Evolutionary conservation across 2,888 invertebrate species (phyloP), one percentile per base, ranked within the genome.

Genomic region (Emmelina monodactyla): DNA sequence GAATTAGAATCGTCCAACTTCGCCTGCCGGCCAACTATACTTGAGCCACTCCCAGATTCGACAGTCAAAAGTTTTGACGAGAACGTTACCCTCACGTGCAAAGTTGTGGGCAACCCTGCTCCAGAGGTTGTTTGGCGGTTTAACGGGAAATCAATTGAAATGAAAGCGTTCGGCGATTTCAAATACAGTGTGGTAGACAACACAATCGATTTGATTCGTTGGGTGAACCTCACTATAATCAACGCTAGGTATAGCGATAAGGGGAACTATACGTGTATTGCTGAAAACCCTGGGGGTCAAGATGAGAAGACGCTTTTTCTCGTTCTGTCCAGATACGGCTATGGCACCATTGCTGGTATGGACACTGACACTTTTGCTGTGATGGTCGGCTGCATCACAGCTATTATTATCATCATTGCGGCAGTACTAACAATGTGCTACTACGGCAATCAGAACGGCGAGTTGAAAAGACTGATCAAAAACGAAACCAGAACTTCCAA

Each of bases 21-120:
- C 54, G 94, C 94, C 25, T 94, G 94, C 58, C 83, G 85, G 39
- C 94, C 94, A 16, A 84, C 85, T 42, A 90, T 94, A 45, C 64
- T 87, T 28, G 85, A 86, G 49, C 88, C 88, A 2, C 60, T 82
- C 10, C 72, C 81, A 22, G 69, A 80, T 50, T 82, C 84, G 28
- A 83, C 82, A 39, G 66, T 88, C 35, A 86, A 87, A 58, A 85
- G 86, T 44, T 82, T 82, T 46, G 85, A 85, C 28, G 85, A 86
- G 45, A 88, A 88, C 59, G 85, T 88, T 40, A 91, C 90, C 1
- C 66, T 94, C 36, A 83, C 83, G 50, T 94, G 94, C 52, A 86
- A 85, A 51, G 90, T 89, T 7, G 81, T 84, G 31, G 92, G 91
- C 1, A 87, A 88, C 41, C 92, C 93, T 0, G 82, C 83, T 34